phyloP scores from a whole-genome alignment of 2,113 vertebrate species.

The Hemicordylus capensis region DNA sequence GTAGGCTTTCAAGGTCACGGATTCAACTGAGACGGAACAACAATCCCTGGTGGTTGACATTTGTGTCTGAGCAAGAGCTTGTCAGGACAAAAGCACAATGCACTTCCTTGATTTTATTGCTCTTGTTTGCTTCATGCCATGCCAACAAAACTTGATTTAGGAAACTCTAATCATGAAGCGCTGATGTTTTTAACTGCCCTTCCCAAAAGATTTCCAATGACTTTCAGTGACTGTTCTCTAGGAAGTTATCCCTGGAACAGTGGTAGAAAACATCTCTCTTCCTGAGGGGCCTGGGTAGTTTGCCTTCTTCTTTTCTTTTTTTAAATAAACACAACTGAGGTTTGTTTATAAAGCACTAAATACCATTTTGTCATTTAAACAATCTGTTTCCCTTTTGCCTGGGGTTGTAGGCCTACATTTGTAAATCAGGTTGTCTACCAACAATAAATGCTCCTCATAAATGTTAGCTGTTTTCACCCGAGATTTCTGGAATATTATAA shows the following conservation, averaged over 20 bases:
- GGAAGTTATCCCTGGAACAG: neutral
- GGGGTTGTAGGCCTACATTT: neutral
- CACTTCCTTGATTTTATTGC: constrained; percentile 15
- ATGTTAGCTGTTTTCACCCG: neutral
- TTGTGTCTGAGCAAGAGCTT: neutral
- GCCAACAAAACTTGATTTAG: constrained; percentile 4
- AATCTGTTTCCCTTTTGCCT: constrained; percentile 28
- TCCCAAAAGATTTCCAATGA: neutral
- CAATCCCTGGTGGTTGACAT: neutral
- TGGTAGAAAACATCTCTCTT: neutral
- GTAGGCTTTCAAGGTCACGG: neutral
- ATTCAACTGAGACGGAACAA: neutral
- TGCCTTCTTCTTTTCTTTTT: neutral
- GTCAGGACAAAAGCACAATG: neutral
- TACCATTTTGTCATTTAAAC: constrained; percentile 7
- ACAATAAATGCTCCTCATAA: neutral
- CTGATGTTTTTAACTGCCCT: neutral
- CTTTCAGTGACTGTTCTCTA: neutral
- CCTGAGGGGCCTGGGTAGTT: neutral
- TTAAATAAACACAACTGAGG: neutral
- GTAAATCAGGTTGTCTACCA: constrained; percentile 1
- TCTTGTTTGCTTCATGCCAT: neutral
- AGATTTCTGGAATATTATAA: neutral
- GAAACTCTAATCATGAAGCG: constrained; percentile 15
- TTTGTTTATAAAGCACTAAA: constrained; percentile 15